Evolutionary conservation across 2,113 vertebrate genomes (phyloP), one percentile per base, ranked within the genome.

Genomic region (Hyperopisus bebe): DNA sequence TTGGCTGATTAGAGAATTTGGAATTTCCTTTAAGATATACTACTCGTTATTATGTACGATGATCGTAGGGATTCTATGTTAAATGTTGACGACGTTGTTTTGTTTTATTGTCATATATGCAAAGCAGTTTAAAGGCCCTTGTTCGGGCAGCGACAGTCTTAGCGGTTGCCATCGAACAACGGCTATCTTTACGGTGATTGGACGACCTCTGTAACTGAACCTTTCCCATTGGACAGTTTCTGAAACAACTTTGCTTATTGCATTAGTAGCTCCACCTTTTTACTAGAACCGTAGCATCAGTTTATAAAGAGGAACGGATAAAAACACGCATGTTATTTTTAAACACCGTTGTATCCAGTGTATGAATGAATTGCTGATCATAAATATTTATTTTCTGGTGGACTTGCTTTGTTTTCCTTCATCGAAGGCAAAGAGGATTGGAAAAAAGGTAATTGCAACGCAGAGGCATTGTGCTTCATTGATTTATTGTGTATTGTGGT

Each of bases 201-300:
- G 95, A 85, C 42, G 10, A 86, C 87, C 9, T 51, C 53, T 42
- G 80, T 90, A 35, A 86, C 77, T 84, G 58, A 89, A 10, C 83
- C 82, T 51, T 83, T 91, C 77, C 48, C 35, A 95, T 95, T 96
- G 94, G 95, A 84, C 88, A 27, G 13, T 91, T 47, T 42, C 89
- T 91, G 83, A 90, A 92, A 94, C 91, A 91, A 89, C 91, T 91
- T 62, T 83, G 35, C 93, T 94, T 92, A 94, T 95, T 95, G 85
- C 91, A 93, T 93, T 91, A 46, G 87, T 88, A 89, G 89, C 90
- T 87, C 90, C 93, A 88, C 92, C 92, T 10, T 21, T 77, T 90
- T 91, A 89, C 92, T 91, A 90, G 91, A 91, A 92, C 91, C 93
- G 90, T 92, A 92, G 94, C 94, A 95, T 92, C 93, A 91, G 90